Evolutionary conservation across 2,113 vertebrate species (phyloP).

Genomic region (Scalopus aquaticus): DNA sequence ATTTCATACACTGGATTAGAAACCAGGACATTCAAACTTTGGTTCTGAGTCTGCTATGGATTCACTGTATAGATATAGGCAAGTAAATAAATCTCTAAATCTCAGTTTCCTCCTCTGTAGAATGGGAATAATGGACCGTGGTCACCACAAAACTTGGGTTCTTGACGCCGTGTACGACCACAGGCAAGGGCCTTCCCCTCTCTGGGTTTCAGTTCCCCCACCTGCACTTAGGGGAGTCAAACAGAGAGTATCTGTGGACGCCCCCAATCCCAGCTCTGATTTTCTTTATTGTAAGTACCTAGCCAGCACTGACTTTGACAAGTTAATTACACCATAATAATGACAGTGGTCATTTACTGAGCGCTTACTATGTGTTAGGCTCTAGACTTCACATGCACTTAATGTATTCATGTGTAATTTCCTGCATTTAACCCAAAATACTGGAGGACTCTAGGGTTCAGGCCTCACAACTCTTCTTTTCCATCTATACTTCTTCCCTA

Average conservation of each 20-base stretch:
- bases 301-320: slow-evolving; percentile 2
- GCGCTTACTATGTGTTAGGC: background rate
- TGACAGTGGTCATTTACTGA: background rate
- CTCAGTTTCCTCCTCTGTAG: slow-evolving; percentile 13
- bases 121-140: background rate
- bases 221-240: background rate
- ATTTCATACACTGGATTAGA: background rate
- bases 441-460: background rate
- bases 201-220: background rate
- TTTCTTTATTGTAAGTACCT: slow-evolving; percentile 15
- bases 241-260: background rate
- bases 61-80: background rate
- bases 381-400: background rate
- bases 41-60: background rate
- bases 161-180: background rate
- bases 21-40: background rate
- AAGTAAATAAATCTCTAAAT: slow-evolving; percentile 1
- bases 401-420: background rate
- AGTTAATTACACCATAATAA: background rate
- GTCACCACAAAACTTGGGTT: background rate
- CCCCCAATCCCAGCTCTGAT: background rate
- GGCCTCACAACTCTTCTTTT: background rate
- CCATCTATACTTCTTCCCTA: background rate
- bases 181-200: background rate
- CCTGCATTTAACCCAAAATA: background rate